Evolutionary conservation across 2,888 invertebrate species (phyloP).

Genomic region (Drosophila pegasa): DNA sequence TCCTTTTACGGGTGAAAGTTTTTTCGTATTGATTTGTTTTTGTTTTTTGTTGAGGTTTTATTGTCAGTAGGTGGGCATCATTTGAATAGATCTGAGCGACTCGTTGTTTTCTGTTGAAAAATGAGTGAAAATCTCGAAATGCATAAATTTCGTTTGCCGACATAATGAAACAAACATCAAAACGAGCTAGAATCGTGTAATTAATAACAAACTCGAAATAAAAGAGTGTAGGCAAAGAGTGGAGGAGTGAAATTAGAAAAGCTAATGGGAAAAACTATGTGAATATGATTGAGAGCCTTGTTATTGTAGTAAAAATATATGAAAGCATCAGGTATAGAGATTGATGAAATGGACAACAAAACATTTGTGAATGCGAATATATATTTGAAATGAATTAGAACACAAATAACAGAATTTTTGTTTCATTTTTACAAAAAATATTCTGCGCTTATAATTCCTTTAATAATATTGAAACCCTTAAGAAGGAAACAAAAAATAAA

Average conservation of each 20-base stretch:
- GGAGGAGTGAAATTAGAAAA: background rate
- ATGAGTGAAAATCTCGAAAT: conserved; percentile 42
- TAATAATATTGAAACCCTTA: too few relatives aligned
- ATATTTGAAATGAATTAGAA: too few relatives aligned
- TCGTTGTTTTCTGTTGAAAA: conserved; percentile 31
- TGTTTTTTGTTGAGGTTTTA: conserved; percentile 30
- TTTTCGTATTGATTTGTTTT: conserved; percentile 39
- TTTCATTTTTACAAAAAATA: too few relatives aligned
- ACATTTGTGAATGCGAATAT: too few relatives aligned
- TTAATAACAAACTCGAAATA: background rate
- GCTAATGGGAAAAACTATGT: background rate
- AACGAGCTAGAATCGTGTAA: background rate
- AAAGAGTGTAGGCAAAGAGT: background rate
- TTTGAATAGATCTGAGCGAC: conserved; percentile 30
- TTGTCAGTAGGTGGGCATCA: conserved; percentile 67
- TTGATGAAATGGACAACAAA: too few relatives aligned
- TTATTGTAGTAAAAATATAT: too few relatives aligned
- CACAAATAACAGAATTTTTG: too few relatives aligned
- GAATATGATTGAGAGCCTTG: too few relatives aligned
- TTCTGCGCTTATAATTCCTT: too few relatives aligned
- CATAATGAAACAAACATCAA: background rate
- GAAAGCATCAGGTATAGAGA: too few relatives aligned
- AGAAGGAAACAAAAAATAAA: too few relatives aligned
- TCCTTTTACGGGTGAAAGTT: conserved; percentile 65
- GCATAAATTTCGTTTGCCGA: conserved; percentile 20